Conservation (phyloP, 2,888 invertebrate species). For the Encarsia formosa region DNA sequence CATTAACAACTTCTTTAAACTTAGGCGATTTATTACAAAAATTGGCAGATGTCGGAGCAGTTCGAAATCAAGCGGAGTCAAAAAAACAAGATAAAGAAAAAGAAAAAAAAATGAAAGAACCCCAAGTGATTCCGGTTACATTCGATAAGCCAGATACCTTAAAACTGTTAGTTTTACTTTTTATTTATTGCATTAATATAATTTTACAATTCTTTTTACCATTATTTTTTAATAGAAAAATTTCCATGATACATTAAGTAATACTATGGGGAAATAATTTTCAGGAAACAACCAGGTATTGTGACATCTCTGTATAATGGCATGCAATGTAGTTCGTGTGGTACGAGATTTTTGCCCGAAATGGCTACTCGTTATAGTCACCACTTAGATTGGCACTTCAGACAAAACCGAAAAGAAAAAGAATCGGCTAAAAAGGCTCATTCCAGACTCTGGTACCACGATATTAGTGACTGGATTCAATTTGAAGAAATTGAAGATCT, state of each 20-base stretch:
- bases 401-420: conserved; percentile 85
- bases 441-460: conserved; percentile 86
- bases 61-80: conserved; percentile 51
- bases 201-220: neutral
- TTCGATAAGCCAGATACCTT: conserved; percentile 69
- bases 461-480: conserved; percentile 85
- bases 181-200: neutral
- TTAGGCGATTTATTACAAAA: conserved; percentile 82
- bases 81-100: conserved; percentile 42
- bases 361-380: conserved; percentile 86
- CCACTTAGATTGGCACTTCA: conserved; percentile 98
- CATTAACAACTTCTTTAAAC: conserved; percentile 56
- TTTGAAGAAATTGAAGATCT: conserved; percentile 91
- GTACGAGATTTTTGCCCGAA: conserved; percentile 86
- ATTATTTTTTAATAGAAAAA: neutral
- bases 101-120: conserved; percentile 36
- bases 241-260: neutral
- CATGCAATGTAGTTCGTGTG: conserved; percentile 95
- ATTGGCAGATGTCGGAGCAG: conserved; percentile 77
- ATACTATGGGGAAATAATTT: neutral
- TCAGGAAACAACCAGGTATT: conserved; percentile 67
- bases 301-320: conserved; percentile 75
- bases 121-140: conserved; percentile 61
- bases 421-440: conserved; percentile 80
- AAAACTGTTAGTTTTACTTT: conserved; percentile 60